A percentile compares a stretch with the other conserved stretches of the same genome.
phyloP scores from a whole-genome alignment of 2,797 vertebrate genomes.

The Propithecus deckenii region DNA sequence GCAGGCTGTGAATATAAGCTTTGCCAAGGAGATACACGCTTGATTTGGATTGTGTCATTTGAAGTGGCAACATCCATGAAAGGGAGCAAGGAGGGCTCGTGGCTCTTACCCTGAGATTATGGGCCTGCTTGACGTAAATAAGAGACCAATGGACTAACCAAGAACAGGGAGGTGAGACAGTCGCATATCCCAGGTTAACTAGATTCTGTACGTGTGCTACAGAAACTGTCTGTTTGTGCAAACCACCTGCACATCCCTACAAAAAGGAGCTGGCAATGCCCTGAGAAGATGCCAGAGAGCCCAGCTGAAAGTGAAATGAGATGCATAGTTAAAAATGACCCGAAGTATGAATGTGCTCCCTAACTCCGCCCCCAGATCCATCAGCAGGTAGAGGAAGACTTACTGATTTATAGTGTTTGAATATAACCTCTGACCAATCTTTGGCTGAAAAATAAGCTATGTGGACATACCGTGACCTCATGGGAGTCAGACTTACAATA shows the following conservation, averaged over 20 bases:
- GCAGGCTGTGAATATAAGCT: neutral
- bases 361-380: neutral
- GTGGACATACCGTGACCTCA: neutral
- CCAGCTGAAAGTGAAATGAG: neutral
- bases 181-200: neutral
- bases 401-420: neutral
- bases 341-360: neutral
- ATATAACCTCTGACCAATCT: neutral
- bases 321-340: neutral
- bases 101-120: neutral
- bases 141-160: neutral
- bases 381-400: neutral
- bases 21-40: neutral
- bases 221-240: neutral
- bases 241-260: no score
- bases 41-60: neutral
- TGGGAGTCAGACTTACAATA: neutral
- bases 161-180: neutral
- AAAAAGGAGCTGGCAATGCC: no score
- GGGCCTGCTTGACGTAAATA: neutral
- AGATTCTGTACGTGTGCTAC: neutral
- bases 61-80: neutral
- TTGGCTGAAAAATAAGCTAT: neutral
- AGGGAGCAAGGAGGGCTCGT: accelerated
- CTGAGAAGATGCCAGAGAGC: neutral